Base-by-base conservation (phyloP, 1,140 invertebrate genomes). In the Sycophila sp. region DNA sequence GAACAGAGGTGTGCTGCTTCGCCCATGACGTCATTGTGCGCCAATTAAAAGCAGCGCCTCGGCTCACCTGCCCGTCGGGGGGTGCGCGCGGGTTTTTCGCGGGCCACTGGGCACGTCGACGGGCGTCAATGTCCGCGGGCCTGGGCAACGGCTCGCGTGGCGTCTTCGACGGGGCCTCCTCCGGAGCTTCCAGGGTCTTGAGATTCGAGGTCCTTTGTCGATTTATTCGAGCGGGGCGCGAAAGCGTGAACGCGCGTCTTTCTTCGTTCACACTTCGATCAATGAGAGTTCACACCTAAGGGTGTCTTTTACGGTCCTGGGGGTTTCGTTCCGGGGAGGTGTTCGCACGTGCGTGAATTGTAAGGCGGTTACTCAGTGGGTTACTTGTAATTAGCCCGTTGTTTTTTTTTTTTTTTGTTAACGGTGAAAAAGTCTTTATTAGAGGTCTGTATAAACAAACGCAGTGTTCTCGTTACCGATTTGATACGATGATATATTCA, bases 31-130 rank as follows among this genome's bases (percentile, higher is more conserved):
- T 40, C 73, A 83, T 85, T 85, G 83, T 86, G 67, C 71, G 55
- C 78, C 81, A 85, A 85, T 86, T 86, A 86, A 85, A 84, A 80
- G 80, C 80, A 74, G 73, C 76, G 73, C 79, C 69, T 81, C 24
- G 60, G 68, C 75, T 74, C 75, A 85, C 83, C 83, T 85, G 83
- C 83, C 72, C 45, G 69, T 73, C 77, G 80, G 26, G n/a, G 73
- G 71, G 64, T 63, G 67, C 74, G 75, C 78, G 81, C 70, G 68
- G 47, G 70, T 78, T 76, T 82, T 85, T 83, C 72, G 76, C 80
- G 77, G 77, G 40, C 71, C 80, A 77, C 38, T 84, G 80, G 73
- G 80, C 75, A 82, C 75, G 84, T 85, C 84, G 74, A 59, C 24
- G 55, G 40, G 55, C 68, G 73, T 78, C 34, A 66, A n/a, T 13